Base-by-base conservation (phyloP, 1,140 invertebrate species). In the Aphelinus atriplicis region DNA sequence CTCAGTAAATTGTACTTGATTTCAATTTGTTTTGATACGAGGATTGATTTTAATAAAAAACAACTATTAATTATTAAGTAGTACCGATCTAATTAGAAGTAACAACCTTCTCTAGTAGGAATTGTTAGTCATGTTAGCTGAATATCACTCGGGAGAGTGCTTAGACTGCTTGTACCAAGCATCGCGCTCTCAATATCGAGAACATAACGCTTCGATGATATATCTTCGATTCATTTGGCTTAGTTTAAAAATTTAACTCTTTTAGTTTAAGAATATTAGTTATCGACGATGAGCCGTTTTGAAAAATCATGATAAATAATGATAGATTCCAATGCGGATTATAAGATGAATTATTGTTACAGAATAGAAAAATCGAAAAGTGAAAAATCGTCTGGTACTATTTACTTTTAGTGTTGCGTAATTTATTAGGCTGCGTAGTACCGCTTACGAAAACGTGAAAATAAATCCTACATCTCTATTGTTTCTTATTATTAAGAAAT, bases 321-420 rank as follows among this genome's bases (percentile, higher is more conserved):
- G 62, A 51, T 64, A 70, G 47, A 57, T 64, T 42, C 42, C 10
- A 69, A 57, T 70, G 73, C 53, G 47, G 50, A 62, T 70, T 70
- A 47, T 75, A 65, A 64, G 58, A 58, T 57, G 7, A 67, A 73
- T 69, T 9, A 68, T 75, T 75, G 73, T 75, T 75, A 75, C 64
- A 58, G 57, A 70, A 47, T 75, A 70, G 67, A 70, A 64, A 53
- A 58, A 65, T 70, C 47, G 55, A 65, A 75, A 75, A 63, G 7
- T 63, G 26, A 63, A 70, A 64, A 70, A 45, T 7, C 51, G 10
- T 26, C 48, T 57, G n/a, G 60, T 70, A 65, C 69, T 70, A 42
- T 65, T 70, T 75, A 75, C 70, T 70, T 61, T 70, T 51, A 69
- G 70, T 70, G 73, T 75, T 75, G 61, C 60, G 53, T 58, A 64